Percentiles rank a stretch among this genome's conserved stretches.
Evolutionary conservation across 2,888 invertebrate genomes (phyloP).

Genomic region (Endotricha flammealis): DNA sequence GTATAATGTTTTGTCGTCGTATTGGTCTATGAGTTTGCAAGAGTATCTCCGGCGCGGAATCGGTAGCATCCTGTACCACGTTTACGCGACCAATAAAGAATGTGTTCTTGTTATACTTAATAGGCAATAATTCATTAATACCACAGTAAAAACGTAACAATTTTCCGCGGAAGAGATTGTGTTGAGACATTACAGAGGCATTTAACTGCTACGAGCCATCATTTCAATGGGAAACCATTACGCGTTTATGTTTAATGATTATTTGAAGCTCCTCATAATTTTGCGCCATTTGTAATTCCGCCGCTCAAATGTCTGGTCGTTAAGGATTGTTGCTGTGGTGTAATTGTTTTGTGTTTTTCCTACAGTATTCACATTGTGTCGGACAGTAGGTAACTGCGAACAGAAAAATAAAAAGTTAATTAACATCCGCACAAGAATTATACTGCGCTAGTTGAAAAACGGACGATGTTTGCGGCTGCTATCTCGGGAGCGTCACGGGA

Average conservation of each 20-base stretch:
- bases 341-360: slow-evolving; percentile 50
- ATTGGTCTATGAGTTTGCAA: too few species aligned
- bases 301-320: slow-evolving; percentile 47
- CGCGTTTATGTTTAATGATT: slow-evolving; percentile 73
- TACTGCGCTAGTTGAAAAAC: slow-evolving; percentile 30
- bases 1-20: too few species aligned
- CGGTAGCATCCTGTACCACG: slow-evolving; percentile 28
- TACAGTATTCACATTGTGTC: slow-evolving; percentile 25
- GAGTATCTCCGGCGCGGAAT: slow-evolving; percentile 15
- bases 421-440: slow-evolving; percentile 44
- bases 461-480: slow-evolving; percentile 8
- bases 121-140: slow-evolving; percentile 58
- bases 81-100: slow-evolving; percentile 46
- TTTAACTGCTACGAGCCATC: slow-evolving; percentile 67
- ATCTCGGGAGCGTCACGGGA: slow-evolving; percentile 22
- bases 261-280: slow-evolving; percentile 70
- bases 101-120: slow-evolving; percentile 54
- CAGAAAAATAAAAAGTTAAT: slow-evolving; percentile 51
- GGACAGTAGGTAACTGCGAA: slow-evolving; percentile 27
- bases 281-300: slow-evolving; percentile 58
- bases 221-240: slow-evolving; percentile 70
- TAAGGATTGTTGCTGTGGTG: slow-evolving; percentile 46
- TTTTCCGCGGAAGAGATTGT: slow-evolving; percentile 63
- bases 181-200: slow-evolving; percentile 64
- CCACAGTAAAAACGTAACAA: slow-evolving; percentile 61